A percentile compares a stretch with the other conserved stretches of the same genome.
Evolutionary conservation across 2,797 vertebrate species (phyloP).

Genomic region (Xyrichtys novacula): DNA sequence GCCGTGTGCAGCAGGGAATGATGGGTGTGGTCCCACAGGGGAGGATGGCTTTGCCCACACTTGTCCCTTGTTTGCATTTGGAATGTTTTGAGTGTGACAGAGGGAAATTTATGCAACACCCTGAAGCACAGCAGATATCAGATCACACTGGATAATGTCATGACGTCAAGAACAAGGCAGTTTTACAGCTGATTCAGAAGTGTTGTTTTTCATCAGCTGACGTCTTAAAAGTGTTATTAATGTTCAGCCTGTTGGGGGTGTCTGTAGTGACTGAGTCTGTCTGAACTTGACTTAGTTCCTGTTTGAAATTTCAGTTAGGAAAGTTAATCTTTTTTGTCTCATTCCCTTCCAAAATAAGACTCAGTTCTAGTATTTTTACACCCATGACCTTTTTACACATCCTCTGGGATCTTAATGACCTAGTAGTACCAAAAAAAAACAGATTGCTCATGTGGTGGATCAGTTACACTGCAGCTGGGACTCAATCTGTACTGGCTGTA

Average conservation of each 20-base stretch:
- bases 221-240: background rate
- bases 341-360: too few species aligned
- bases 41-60: conserved; percentile 55
- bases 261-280: too few species aligned
- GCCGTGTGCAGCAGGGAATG: conserved; percentile 22
- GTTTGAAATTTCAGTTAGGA: conserved; percentile 9
- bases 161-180: conserved; percentile 1
- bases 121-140: background rate
- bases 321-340: conserved; percentile 1
- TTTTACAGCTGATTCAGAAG: conserved; percentile 1
- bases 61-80: conserved; percentile 47
- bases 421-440: too few species aligned
- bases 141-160: background rate
- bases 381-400: too few species aligned
- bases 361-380: too few species aligned
- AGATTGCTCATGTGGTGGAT: too few species aligned
- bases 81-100: conserved; percentile 46
- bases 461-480: too few species aligned
- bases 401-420: too few species aligned
- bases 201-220: background rate
- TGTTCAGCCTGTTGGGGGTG: background rate
- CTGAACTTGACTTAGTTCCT: background rate
- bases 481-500: too few species aligned
- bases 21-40: conserved; percentile 55
- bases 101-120: conserved; percentile 14